Evolutionary conservation across 2,888 invertebrate species (phyloP).

Genomic region (Agonopterix alstromeriana): DNA sequence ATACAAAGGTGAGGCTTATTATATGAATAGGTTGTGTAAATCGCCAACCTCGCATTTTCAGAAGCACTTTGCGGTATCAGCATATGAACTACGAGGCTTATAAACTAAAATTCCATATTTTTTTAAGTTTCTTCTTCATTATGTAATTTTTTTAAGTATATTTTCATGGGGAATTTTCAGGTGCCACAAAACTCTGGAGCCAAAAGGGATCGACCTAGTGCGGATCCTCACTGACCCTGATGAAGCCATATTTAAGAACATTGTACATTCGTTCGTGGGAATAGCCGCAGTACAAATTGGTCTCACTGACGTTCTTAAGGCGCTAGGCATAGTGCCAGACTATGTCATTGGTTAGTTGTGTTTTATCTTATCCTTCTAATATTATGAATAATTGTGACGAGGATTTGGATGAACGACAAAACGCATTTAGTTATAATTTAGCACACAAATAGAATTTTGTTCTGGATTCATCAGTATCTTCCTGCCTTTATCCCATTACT

Average conservation of each 20-base stretch:
- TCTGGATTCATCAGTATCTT: neutral
- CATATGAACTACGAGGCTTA: too few relatives aligned
- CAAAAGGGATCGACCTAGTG: conserved; percentile 77
- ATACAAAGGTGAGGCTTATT: conserved; percentile 36
- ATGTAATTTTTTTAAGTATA: too few relatives aligned
- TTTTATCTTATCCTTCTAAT: neutral
- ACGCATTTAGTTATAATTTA: neutral
- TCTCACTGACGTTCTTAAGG: conserved; percentile 43
- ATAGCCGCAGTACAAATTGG: conserved; percentile 82
- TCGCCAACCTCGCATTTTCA: too few relatives aligned
- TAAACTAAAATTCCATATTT: too few relatives aligned
- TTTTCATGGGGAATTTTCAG: conserved; percentile 11
- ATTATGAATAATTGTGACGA: neutral
- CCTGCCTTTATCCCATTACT: neutral
- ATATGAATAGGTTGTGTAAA: neutral
- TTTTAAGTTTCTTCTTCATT: too few relatives aligned
- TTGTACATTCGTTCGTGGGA: conserved; percentile 83
- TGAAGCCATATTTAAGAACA: conserved; percentile 58
- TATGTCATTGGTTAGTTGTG: conserved; percentile 80
- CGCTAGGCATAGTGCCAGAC: conserved; percentile 79
- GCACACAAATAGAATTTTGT: neutral
- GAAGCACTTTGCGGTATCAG: too few relatives aligned
- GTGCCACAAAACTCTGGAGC: conserved; percentile 68
- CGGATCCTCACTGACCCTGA: conserved; percentile 74
- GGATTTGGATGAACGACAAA: neutral